Base-by-base conservation (phyloP, 1,140 invertebrate species). In the Macrosteles quadrilineatus region DNA sequence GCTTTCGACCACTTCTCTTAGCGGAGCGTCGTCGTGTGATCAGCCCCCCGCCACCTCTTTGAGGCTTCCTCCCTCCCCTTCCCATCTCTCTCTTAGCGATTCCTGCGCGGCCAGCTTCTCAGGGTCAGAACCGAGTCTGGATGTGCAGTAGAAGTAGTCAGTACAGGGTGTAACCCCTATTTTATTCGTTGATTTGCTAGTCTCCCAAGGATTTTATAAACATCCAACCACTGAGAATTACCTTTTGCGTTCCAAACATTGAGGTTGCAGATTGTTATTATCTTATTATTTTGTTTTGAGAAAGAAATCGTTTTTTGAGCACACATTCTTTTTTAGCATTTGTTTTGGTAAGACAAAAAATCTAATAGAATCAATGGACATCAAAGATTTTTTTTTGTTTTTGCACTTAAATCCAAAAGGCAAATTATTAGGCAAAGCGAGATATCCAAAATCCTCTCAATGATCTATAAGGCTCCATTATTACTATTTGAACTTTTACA, bases 1-100 rank as follows among this genome's bases (percentile, higher is more conserved):
- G 71, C 80, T 91, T 71, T 86, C 80, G 4, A 80, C 85, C 67
- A 83, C 82, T 27, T 81, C 78, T 23, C 69, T 78, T 25, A 78
- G 80, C 68, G 79, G 80, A 0, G 74, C 79, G 4, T 84, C 83
- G 71, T 84, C 81, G 70, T 83, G 82, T 70, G 82, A 85, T 74
- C 30, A 71, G 74, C 36, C 73, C 17, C 57, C 74, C 3, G 72
- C n/a, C 69, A 72, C 30, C 74, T 77, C 69, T 71, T 78, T 74
- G 74, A 76, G 73, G 72, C 78, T 73, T 64, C 77, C 47, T 75
- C 75, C 55, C 73, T 76, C 53, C 71, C 77, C 27, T 30, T 62
- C 50, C 19, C 70, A 69, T n/a, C 55, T 78, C 23, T 80, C 79
- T 3, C 73, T 80, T n/a, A 79, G 79, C 53, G 79, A 79, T 62